Evolutionary conservation across 1,140 invertebrate genomes (phyloP).

Genomic region (Camponotus vicinus): DNA sequence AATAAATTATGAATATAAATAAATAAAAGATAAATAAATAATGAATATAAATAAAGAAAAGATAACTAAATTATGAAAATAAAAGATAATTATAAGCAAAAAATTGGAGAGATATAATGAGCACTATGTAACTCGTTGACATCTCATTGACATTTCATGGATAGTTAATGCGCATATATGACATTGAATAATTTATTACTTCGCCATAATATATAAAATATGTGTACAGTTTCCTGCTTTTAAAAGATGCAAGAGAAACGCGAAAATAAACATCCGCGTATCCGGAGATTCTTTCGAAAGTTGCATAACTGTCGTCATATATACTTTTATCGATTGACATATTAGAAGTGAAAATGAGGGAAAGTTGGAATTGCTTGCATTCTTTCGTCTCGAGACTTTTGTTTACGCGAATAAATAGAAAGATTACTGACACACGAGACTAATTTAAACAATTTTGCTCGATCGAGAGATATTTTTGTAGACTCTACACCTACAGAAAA

Average conservation of each 20-base stretch:
- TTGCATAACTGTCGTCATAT: not conserved
- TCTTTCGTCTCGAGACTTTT: not conserved
- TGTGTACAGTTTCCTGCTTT: not conserved
- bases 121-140: not conserved
- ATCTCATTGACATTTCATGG: not conserved
- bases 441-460: not conserved
- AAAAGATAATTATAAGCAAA: slow-evolving; percentile 2
- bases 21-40: no score
- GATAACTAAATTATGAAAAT: not conserved
- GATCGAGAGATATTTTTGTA: not conserved
- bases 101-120: slow-evolving; percentile 1
- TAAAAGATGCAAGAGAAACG: slow-evolving; percentile 9
- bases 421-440: not conserved
- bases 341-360: slow-evolving; percentile 41
- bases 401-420: not conserved
- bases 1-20: no score
- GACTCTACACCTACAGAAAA: not conserved
- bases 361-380: slow-evolving; percentile 14
- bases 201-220: not conserved
- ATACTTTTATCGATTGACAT: slow-evolving; percentile 13
- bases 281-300: slow-evolving; percentile 39
- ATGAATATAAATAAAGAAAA: no score
- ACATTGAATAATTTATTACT: slow-evolving; percentile 45
- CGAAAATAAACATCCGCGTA: not conserved
- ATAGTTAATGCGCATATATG: not conserved